These are phyloP conservation scores for Danaus plexippus DNA, from an alignment of 1,140 invertebrate species.

Conservation along the genomic window DNA sequence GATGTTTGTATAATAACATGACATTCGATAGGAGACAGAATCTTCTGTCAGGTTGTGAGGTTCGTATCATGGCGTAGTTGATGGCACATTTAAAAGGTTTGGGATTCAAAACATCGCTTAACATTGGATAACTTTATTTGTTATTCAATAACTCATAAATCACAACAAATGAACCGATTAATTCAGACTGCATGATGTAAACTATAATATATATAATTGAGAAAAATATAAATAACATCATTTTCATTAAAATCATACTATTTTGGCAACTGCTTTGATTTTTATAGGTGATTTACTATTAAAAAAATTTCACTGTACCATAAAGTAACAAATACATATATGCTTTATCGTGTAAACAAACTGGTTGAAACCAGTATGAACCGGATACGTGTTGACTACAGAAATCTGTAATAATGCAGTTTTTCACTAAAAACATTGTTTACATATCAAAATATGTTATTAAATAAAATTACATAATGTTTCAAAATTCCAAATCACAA, in stretches of 20 bases:
- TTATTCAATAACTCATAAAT: conserved; percentile 24
- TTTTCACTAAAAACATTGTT: too few species aligned
- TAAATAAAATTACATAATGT: too few species aligned
- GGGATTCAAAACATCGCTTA: conserved; percentile 14
- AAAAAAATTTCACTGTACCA: background rate
- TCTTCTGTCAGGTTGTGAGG: too few species aligned
- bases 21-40: background rate
- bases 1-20: conserved; percentile 8
- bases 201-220: too few species aligned
- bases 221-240: too few species aligned
- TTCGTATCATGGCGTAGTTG: too few species aligned
- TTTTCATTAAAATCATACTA: too few species aligned
- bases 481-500: too few species aligned
- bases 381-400: background rate
- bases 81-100: background rate
- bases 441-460: too few species aligned
- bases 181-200: conserved; percentile 11
- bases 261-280: too few species aligned
- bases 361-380: background rate
- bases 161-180: conserved; percentile 24
- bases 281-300: background rate
- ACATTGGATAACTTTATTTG: conserved; percentile 29
- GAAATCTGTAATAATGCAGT: too few species aligned
- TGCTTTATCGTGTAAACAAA: conserved; percentile 1
- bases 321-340: background rate